These are phyloP conservation scores for Lepidurus couesii DNA, from an alignment of 1,140 invertebrate species.

Conservation along the genomic window DNA sequence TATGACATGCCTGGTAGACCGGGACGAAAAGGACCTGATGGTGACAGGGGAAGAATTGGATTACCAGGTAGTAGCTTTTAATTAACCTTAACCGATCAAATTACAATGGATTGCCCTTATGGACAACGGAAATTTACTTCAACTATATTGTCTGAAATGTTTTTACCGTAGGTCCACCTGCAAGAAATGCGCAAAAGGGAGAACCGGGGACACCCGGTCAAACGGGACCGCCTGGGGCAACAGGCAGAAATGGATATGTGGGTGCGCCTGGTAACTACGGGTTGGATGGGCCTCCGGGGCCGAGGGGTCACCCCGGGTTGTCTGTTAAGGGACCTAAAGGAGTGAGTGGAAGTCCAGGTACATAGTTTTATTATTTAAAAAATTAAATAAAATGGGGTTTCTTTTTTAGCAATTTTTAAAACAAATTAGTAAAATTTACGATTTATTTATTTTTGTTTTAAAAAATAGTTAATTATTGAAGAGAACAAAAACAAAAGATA, in stretches of 20 bases:
- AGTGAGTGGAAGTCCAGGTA: slow-evolving; percentile 39
- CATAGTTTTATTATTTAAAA: neutral
- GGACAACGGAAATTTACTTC: neutral
- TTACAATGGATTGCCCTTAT: too few relatives aligned
- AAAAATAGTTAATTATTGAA: too few relatives aligned
- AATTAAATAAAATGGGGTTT: too few relatives aligned
- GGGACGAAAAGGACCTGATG: slow-evolving; percentile 42
- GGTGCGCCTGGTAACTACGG: slow-evolving; percentile 47
- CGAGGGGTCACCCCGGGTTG: slow-evolving; percentile 52
- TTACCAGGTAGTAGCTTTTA: slow-evolving; percentile 27
- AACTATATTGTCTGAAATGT: too few relatives aligned
- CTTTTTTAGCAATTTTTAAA: too few relatives aligned
- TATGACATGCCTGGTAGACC: slow-evolving; percentile 39
- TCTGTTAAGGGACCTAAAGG: slow-evolving; percentile 46
- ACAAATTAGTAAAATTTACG: too few relatives aligned
- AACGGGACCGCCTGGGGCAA: slow-evolving; percentile 46
- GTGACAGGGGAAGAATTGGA: slow-evolving; percentile 8
- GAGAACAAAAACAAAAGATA: too few relatives aligned
- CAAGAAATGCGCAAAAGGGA: slow-evolving; percentile 33
- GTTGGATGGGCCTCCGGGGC: slow-evolving; percentile 54
- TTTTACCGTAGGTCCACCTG: slow-evolving; percentile 35
- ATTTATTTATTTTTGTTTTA: too few relatives aligned
- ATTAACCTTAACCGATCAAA: too few relatives aligned
- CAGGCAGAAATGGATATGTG: slow-evolving; percentile 60
- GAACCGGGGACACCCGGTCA: slow-evolving; percentile 37